Evolutionary conservation across 1,140 invertebrate genomes (phyloP), one percentile per base, ranked within the genome.

Genomic region (Reticulitermes speratus): DNA sequence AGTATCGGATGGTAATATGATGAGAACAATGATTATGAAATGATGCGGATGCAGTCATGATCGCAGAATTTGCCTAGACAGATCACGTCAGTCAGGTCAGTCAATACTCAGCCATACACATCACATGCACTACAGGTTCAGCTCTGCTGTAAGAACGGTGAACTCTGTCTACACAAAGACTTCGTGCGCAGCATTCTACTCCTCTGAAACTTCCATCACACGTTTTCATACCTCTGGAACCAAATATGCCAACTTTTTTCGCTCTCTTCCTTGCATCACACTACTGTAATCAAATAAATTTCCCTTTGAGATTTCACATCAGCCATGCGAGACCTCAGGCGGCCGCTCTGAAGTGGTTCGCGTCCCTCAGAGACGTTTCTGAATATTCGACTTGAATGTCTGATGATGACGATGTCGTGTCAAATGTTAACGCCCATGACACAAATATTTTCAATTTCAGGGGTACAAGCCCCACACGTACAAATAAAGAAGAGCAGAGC

Each of bases 281-380:
- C 65, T 75, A 11, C 65, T 6, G 65, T 75, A 75, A 75, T 75
- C 65, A 75, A 75, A 75, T 75, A 75, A 75, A 75, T 75, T 75
- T 75, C 65, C 65, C 65, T 75, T 75, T 75, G 25, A 75, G 65
- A 75, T 30, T 75, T 75, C 65, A 75, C n/a, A 30, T 75, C 65
- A 75, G 65, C 65, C n/a, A 75, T 25, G 65, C 65, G 16, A 75
- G 65, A 30, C 6, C 25, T 75, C 52, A 55, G 25, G n/a, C 6
- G 65, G 65, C 25, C 25, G n/a, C 65, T 16, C 25, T 75, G n/a
- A n/a, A 25, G 65, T 25, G n/a, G 25, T n/a, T 30, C n/a, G 14
- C 65, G 9, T 75, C 12, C 65, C 25, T 75, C 65, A 75, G 25
- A 30, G 65, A 55, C 52, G 52, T 21, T 21, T 21, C 52, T 21